Percentiles rank a stretch among this genome's conserved stretches.
Conservation (phyloP, 2,113 vertebrate genomes). For the Chaetorhynchus papuensis region DNA sequence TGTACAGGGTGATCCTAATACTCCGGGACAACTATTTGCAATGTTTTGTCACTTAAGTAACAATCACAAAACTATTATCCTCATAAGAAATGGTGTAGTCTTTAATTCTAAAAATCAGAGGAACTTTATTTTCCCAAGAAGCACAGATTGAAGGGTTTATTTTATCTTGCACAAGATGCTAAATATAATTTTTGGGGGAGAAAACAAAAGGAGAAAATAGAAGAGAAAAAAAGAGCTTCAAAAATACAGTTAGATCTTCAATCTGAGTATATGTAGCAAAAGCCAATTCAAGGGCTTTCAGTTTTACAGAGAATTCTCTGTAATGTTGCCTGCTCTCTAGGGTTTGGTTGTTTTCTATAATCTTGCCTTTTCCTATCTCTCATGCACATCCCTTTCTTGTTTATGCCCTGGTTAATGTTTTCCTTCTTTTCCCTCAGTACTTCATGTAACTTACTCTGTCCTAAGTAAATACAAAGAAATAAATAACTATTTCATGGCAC, state of each 20-base stretch:
- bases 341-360: background rate
- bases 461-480: background rate
- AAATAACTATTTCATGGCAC: background rate
- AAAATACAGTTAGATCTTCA: background rate
- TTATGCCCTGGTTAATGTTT: background rate
- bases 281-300: background rate
- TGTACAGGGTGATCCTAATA: background rate
- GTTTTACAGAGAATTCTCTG: background rate
- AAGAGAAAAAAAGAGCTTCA: background rate
- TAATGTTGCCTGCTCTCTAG: background rate
- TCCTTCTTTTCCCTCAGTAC: background rate
- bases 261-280: background rate
- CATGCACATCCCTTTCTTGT: background rate
- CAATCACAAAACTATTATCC: background rate
- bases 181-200: background rate
- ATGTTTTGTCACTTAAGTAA: background rate
- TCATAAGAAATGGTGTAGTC: background rate
- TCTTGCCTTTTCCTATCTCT: background rate
- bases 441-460: background rate
- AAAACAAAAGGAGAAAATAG: background rate
- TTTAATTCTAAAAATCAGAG: background rate
- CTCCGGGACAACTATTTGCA: background rate
- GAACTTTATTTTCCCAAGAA: background rate
- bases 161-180: background rate
- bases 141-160: background rate